These are phyloP conservation scores for Malurus leucopterus DNA, from an alignment of 2,797 vertebrate genomes.

Conservation along the genomic window DNA sequence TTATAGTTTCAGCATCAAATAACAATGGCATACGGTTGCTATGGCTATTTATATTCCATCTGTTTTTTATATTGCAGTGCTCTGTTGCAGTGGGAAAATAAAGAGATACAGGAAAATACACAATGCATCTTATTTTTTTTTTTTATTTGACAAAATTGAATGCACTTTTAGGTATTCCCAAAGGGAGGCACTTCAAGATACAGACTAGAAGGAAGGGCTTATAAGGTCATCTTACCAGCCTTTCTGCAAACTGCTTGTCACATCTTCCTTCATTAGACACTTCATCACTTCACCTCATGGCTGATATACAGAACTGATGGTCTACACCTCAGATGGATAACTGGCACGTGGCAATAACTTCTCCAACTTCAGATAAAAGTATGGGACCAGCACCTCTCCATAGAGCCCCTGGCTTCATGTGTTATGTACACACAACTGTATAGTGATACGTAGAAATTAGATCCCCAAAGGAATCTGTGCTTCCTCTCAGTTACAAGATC, in stretches of 20 bases:
- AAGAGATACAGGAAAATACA: background rate
- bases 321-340: background rate
- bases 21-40: background rate
- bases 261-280: background rate
- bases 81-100: background rate
- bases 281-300: background rate
- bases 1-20: background rate
- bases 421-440: background rate
- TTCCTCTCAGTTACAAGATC: background rate
- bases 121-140: background rate
- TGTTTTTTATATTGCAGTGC: background rate
- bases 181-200: background rate
- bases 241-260: background rate
- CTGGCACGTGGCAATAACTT: background rate
- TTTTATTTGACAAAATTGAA: slow-evolving; percentile 8
- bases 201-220: background rate
- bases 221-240: background rate
- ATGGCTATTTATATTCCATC: background rate
- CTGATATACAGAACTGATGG: background rate
- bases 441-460: background rate
- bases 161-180: background rate
- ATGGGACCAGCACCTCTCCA: background rate
- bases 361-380: background rate
- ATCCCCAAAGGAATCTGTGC: background rate
- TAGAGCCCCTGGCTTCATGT: background rate